A percentile compares a stretch with the other conserved stretches of the same genome.
These are phyloP conservation scores for Chirona hameri DNA, from an alignment of 2,888 invertebrate species.

Conservation along the genomic window DNA sequence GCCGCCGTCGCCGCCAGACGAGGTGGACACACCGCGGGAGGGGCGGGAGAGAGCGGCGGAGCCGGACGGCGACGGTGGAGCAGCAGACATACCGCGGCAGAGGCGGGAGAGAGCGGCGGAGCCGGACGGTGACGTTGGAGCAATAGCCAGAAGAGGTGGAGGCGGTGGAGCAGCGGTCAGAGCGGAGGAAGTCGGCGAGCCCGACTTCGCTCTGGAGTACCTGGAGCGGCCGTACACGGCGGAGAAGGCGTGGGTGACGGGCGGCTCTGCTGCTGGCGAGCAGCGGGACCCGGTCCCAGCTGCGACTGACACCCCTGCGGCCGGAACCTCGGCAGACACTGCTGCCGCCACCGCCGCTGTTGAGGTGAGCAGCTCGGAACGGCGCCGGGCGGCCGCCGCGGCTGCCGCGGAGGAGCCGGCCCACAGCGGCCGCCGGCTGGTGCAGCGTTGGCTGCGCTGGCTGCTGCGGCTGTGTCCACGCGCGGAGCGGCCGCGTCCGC, in stretches of 20 bases:
- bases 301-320: not conserved
- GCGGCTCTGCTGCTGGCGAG: not conserved
- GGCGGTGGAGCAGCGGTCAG: not conserved
- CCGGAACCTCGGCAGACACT: not conserved
- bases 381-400: not conserved
- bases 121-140: not conserved
- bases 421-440: not conserved
- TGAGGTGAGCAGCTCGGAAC: not conserved
- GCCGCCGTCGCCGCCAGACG: not conserved
- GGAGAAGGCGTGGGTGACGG: slow-evolving; percentile 6
- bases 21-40: too few species aligned
- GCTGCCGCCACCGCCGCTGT: not conserved
- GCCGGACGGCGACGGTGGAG: not conserved
- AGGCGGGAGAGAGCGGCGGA: not conserved
- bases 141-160: too few species aligned
- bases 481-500: not conserved
- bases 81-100: too few species aligned
- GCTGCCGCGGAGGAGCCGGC: not conserved
- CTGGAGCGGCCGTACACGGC: not conserved
- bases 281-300: too few species aligned
- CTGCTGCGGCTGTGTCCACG: slow-evolving; percentile 23
- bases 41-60: not conserved
- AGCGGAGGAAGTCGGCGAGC: not conserved
- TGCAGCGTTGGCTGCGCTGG: slow-evolving; percentile 1
- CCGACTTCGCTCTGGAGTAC: not conserved